Evolutionary conservation across 2,797 vertebrate genomes (phyloP).

Genomic region (Antrozous pallidus): DNA sequence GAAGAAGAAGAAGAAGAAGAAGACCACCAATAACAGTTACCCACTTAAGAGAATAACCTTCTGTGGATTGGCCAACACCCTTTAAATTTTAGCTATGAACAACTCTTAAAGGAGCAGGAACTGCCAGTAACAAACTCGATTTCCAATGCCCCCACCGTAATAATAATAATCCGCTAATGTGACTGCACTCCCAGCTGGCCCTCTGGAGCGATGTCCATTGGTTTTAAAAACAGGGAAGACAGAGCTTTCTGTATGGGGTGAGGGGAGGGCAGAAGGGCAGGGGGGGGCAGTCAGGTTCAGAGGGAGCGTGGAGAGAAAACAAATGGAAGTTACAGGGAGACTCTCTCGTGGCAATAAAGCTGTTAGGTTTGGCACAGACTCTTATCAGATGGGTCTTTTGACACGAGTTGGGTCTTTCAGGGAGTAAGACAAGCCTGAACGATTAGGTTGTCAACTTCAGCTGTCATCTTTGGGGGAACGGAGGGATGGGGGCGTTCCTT

Average conservation of each 20-base stretch:
- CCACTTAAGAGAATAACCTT: slow-evolving; percentile 78
- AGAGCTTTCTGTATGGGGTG: slow-evolving; percentile 49
- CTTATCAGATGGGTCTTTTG: slow-evolving; percentile 81
- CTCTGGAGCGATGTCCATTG: slow-evolving; percentile 70
- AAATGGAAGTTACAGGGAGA: slow-evolving; percentile 78
- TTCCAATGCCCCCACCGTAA: slow-evolving; percentile 83
- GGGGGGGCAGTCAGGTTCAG: neutral
- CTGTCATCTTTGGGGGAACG: slow-evolving; percentile 79
- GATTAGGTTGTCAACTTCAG: slow-evolving; percentile 86
- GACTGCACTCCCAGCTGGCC: slow-evolving; percentile 79
- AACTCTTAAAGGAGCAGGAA: slow-evolving; percentile 81
- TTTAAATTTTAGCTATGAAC: slow-evolving; percentile 83
- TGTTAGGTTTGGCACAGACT: slow-evolving; percentile 82
- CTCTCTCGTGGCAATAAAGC: slow-evolving; percentile 81
- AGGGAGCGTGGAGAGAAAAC: slow-evolving; percentile 52
- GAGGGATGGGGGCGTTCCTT: slow-evolving; percentile 18
- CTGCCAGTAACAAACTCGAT: slow-evolving; percentile 82
- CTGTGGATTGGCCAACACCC: slow-evolving; percentile 79
- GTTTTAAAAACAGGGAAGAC: slow-evolving; percentile 62
- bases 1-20: slow-evolving; percentile 71
- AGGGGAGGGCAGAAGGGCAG: fast-evolving
- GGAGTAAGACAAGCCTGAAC: slow-evolving; percentile 83
- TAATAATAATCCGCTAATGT: slow-evolving; percentile 84
- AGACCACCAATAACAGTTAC: slow-evolving; percentile 53
- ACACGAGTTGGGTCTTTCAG: slow-evolving; percentile 80